Conservation (phyloP, 2,797 vertebrate species). For the Lacerta agilis region DNA sequence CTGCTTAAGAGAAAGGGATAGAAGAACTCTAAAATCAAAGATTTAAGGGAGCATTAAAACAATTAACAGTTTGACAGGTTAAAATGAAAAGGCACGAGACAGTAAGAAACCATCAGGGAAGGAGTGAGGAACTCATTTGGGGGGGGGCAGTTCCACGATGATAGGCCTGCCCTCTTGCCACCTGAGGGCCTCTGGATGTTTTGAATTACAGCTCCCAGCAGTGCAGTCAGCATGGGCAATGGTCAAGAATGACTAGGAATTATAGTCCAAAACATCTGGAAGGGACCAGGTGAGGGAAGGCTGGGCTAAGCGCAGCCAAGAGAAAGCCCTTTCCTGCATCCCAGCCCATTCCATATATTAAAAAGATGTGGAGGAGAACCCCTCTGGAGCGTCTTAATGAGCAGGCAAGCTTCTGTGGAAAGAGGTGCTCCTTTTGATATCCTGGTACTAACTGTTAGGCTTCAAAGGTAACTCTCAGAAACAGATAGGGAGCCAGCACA, state of each 20-base stretch:
- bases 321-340: background rate
- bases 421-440: background rate
- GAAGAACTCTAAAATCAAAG: background rate
- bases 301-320: background rate
- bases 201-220: too few species aligned
- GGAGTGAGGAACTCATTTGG: too few species aligned
- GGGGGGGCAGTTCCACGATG: background rate
- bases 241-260: too few species aligned
- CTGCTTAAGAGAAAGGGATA: background rate
- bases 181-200: too few species aligned
- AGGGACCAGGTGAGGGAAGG: too few species aligned
- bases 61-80: background rate
- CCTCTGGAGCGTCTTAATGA: background rate
- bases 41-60: background rate
- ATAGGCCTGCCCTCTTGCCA: too few species aligned
- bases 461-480: background rate
- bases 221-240: too few species aligned
- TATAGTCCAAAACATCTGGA: too few species aligned
- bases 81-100: background rate
- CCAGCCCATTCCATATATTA: background rate
- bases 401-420: background rate
- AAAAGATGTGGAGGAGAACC: background rate
- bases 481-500: background rate
- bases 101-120: background rate
- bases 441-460: background rate